Base-by-base conservation (phyloP, 1,140 invertebrate species). In the Lutraria rhynchaena region DNA sequence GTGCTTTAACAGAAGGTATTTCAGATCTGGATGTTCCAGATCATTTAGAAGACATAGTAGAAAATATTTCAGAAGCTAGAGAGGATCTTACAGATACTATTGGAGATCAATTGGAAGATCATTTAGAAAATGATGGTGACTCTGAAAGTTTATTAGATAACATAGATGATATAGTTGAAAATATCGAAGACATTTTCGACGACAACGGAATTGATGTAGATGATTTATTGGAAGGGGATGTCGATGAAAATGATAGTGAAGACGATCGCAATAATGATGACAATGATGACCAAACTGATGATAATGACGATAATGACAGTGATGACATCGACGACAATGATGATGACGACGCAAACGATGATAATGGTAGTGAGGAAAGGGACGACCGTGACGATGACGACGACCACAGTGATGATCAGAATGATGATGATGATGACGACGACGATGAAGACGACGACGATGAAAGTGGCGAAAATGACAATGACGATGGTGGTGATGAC, bases 141-240 rank as follows among this genome's bases (percentile, higher is more conserved):
- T 67, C 65, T n/a, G 9, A 24, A 0, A 3, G 9, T 37, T 57
- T 57, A 24, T 27, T 33, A 63, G 35, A 63, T 22, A n/a, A 15
- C 1, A 33, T 63, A 63, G 73, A 76, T 17, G 37, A 61, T 61
- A 35, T 41, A 22, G 22, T 27, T 13, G 73, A 76, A 19, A 31
- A 57, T 58, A 29, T 69, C 7, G 63, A 80, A 44, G 78, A 81
- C 29, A 5, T 37, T 17, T 19, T 69, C 5, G 78, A 81, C 24
- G 55, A 27, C 27, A 31, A 29, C 19, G 29, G 35, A 27, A 57
- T 41, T 11, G 19, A 11, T 13, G n/a, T 35, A 3, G 13, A 5
- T 22, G 51, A 55, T 19, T 9, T 5, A 11, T 4, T 5, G 15
- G 67, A 70, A 4, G 19, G 19, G 3, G 41, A 70, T 70, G 41